Base-by-base conservation (phyloP, 2,113 vertebrate genomes). In the Channa maculata region DNA sequence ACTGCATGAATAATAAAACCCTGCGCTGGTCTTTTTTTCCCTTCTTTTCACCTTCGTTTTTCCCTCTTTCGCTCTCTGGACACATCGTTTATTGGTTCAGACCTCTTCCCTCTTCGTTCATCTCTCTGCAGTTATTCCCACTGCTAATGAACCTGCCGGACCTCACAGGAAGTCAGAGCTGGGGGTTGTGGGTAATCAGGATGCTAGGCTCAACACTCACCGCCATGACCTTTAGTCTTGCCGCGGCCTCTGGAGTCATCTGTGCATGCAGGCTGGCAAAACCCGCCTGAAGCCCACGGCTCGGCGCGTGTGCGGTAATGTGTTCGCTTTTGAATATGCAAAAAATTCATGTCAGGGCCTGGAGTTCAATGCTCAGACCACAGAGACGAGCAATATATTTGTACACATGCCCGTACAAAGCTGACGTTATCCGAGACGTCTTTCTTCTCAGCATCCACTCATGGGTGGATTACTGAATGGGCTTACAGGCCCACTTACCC, bases 1-100 rank as follows among this genome's bases (percentile, higher is more conserved):
- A 96, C 96, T 96, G 96, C 96, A 97, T 97, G 94, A 97, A 95
- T 96, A 97, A 96, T 96, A 94, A 96, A 96, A 94, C 93, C 65
- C 75, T 2, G 52, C 52, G 5, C 68, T 84, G 44, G 10, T 70
- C 46, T 81, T 70, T 80, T 49, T 77, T 68, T 24, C 24, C 74
- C 62, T 73, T 74, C 91, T 90, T 93, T 92, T 95, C 61, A 68
- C 49, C 71, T 63, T 61, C 50, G 0, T 51, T 61, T 79, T 48
- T 24, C 12, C 49, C 8, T 39, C 44, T 8, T 14, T 48, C 8
- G 11, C 71, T 74, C 85, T 82, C 80, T 71, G 74, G 80, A 71
- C 34, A 4, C 69, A 46, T 70, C 71, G 6, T 81, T 79, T 85
- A 70, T 85, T 70, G 71, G 76, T 72, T 75, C 72, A 79, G 52